A percentile compares a stretch with the other conserved stretches of the same genome.
These are phyloP conservation scores for Caenorhabditis japonica DNA, from an alignment of 2,888 invertebrate genomes.

Conservation along the genomic window DNA sequence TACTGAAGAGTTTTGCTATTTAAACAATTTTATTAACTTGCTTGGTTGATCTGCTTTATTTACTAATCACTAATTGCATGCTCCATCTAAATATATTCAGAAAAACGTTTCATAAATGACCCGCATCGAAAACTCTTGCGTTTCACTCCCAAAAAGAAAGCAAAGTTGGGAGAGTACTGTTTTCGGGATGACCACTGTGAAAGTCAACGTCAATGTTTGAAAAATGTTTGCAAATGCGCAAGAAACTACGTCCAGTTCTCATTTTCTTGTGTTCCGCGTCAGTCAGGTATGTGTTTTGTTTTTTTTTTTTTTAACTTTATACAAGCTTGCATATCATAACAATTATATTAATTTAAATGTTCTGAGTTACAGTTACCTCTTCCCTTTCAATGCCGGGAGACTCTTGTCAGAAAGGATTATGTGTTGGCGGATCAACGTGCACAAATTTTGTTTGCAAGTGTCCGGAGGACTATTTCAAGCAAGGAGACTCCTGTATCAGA, in stretches of 20 bases:
- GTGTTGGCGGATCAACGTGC: constrained; percentile 74
- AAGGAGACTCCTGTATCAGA: constrained; percentile 39
- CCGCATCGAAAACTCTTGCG: constrained; percentile 25
- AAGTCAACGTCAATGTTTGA: constrained; percentile 37
- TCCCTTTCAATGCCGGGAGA: constrained; percentile 66
- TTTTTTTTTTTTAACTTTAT: not conserved
- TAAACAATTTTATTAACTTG: too few species aligned
- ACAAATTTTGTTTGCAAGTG: constrained; percentile 58
- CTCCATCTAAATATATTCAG: constrained; percentile 23
- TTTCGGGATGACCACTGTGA: constrained; percentile 44
- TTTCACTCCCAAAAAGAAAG: constrained; percentile 45
- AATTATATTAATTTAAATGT: not conserved
- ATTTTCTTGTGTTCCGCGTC: constrained; percentile 40
- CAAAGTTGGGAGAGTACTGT: constrained; percentile 49
- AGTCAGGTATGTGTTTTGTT: constrained; percentile 28
- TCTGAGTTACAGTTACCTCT: constrained; percentile 61
- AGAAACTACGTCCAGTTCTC: constrained; percentile 42
- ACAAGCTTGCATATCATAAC: not conserved
- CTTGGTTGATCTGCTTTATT: too few species aligned
- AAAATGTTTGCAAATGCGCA: constrained; percentile 46
- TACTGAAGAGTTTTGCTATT: too few species aligned
- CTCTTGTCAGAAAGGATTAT: constrained; percentile 65
- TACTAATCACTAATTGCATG: constrained; percentile 50
- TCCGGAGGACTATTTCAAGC: constrained; percentile 52
- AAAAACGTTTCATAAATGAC: constrained; percentile 37